Evolutionary conservation across 2,888 invertebrate species (phyloP).

Genomic region (Syritta pipiens): DNA sequence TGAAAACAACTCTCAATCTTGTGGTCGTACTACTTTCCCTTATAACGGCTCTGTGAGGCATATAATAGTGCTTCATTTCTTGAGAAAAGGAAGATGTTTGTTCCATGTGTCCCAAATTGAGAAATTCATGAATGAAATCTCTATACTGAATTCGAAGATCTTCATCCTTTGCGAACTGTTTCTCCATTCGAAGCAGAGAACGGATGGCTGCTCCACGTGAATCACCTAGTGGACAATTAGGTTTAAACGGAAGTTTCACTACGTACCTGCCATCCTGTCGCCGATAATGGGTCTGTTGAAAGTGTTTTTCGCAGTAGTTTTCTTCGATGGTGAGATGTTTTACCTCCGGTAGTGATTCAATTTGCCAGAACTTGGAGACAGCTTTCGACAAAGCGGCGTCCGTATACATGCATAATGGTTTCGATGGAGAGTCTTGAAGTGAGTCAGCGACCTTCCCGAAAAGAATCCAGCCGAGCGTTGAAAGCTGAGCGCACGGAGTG

Average conservation of each 20-base stretch:
- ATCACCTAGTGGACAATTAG: conserved; percentile 4
- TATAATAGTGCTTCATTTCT: conserved; percentile 16
- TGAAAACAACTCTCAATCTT: too few species aligned
- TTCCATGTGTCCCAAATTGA: conserved; percentile 5
- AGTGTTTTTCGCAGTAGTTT: conserved; percentile 5
- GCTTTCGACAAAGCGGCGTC: conserved; percentile 7
- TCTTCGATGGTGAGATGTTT: conserved; percentile 9
- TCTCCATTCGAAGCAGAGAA: conserved; percentile 15
- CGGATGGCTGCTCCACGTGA: conserved; percentile 16
- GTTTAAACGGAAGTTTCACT: conserved; percentile 19
- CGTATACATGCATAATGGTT: conserved; percentile 2
- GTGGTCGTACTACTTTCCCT: conserved; percentile 34
- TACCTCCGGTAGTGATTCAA: conserved; percentile 8
- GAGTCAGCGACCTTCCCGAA: conserved; percentile 4
- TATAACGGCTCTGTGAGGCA: conserved; percentile 29
- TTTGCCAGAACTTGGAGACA: conserved; percentile 28
- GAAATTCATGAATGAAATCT: conserved; percentile 18
- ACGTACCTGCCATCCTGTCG: conserved; percentile 19
- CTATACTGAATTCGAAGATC: conserved; percentile 6
- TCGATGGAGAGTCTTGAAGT: neutral
- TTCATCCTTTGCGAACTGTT: conserved; percentile 1
- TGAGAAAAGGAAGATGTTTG: neutral
- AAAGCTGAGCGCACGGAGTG: conserved; percentile 34
- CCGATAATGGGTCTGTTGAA: neutral
- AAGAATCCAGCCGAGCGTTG: conserved; percentile 45